Base-by-base conservation (phyloP, 2,113 vertebrate species). In the Colossoma macropomum region DNA sequence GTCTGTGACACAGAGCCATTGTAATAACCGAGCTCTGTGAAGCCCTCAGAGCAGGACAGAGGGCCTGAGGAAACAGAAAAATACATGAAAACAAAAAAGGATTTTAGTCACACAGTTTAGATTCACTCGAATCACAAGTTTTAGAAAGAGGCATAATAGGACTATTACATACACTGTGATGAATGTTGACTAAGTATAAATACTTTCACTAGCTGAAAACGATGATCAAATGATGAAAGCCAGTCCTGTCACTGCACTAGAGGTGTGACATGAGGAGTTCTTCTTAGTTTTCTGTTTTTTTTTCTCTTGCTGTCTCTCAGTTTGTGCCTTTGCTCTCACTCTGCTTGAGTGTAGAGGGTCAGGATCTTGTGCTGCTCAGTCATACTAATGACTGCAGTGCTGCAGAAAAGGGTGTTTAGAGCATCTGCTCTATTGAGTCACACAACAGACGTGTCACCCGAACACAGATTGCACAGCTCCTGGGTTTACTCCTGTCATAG, bases 1-100 rank as follows among this genome's bases (percentile, higher is more conserved):
- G 96, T 96, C 87, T 92, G 88, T 0, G 94, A 91, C 69, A 96
- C 91, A 0, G 94, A 94, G 63, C 96, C 96, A 0, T 94, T 96
- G 86, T 96, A 97, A 76, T 93, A 95, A 0, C 95, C 94, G 7
- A 92, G 90, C 15, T 91, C 77, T 10, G 88, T 87, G 0, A 93
- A 84, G 27, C 89, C 87, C 16, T 91, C 89, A 38, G 86, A 89
- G 80, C 95, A 97, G 45, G 88, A 75, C 5, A 85, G 81, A 59
- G 88, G 89, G 0, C 1, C 95, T 96, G 86, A 63, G 74, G 79
- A 85, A 23, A 23, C 73, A 63, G 3, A 84, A 45, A 89, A n/a
- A 19, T 12, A 68, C 28, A 82, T 52, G 63, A 4, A 50, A n/a
- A 65, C 10, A 48, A n/a, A 4, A 63, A 12, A 83, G 0, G 23